Conservation (phyloP, 2,797 vertebrate species). For the Rousettus madagascariensis region DNA sequence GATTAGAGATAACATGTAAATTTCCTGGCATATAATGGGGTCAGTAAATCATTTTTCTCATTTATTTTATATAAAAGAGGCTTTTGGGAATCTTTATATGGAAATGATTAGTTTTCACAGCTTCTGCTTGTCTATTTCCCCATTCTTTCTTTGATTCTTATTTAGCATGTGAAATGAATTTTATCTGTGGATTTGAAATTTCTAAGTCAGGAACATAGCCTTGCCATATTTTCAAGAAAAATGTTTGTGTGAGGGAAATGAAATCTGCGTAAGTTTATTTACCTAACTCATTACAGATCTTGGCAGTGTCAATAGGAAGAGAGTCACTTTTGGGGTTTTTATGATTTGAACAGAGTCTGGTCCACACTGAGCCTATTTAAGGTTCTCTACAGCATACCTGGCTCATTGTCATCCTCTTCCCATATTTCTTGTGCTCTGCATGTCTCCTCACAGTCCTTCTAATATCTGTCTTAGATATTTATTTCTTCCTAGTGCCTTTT, state of each 20-base stretch:
- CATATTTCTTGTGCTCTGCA: not conserved
- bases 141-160: slow-evolving; percentile 1
- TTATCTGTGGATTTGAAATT: slow-evolving; percentile 11
- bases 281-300: not conserved
- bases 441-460: not conserved
- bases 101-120: not conserved
- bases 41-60: slow-evolving; percentile 18
- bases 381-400: not conserved
- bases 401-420: not conserved
- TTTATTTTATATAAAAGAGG: slow-evolving; percentile 23
- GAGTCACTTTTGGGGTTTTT: not conserved
- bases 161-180: slow-evolving; percentile 32
- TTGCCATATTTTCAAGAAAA: slow-evolving; percentile 7
- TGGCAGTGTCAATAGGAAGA: not conserved
- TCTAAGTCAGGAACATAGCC: not conserved
- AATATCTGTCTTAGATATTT: not conserved
- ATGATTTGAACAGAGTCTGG: not conserved
- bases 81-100: not conserved
- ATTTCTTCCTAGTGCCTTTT: not conserved
- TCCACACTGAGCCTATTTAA: not conserved
- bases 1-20: not conserved
- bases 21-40: not conserved
- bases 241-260: not conserved
- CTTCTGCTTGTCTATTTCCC: not conserved
- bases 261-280: slow-evolving; percentile 32